Evolutionary conservation across 2,797 vertebrate species (phyloP).

Genomic region (Anguilla anguilla): DNA sequence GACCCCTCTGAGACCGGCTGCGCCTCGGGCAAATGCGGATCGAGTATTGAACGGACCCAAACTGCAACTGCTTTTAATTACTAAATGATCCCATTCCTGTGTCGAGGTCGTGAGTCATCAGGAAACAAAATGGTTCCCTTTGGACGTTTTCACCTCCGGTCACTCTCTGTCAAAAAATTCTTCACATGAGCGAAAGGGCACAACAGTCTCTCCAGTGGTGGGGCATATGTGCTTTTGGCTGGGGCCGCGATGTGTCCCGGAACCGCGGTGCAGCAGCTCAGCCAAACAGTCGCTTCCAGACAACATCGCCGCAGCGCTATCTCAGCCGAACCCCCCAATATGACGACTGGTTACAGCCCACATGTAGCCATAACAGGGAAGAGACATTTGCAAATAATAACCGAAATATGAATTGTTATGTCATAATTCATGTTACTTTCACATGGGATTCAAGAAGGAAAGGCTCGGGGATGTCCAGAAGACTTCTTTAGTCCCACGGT

Average conservation of each 20-base stretch:
- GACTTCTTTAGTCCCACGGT: not conserved
- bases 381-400: slow-evolving; percentile 47
- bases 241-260: not conserved
- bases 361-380: slow-evolving; percentile 38
- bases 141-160: slow-evolving; percentile 42
- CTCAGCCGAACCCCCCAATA: slow-evolving; percentile 31
- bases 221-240: slow-evolving; percentile 33
- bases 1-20: slow-evolving; percentile 34
- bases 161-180: slow-evolving; percentile 60
- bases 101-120: slow-evolving; percentile 68
- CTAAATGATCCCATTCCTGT: slow-evolving; percentile 69
- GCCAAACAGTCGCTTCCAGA: slow-evolving; percentile 47
- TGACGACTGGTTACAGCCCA: slow-evolving; percentile 17
- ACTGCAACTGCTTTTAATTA: slow-evolving; percentile 65
- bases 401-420: slow-evolving; percentile 42
- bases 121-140: slow-evolving; percentile 68
- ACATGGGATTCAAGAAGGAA: slow-evolving; percentile 50
- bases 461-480: slow-evolving; percentile 38
- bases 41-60: slow-evolving; percentile 42
- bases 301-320: slow-evolving; percentile 39
- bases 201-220: slow-evolving; percentile 41
- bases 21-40: slow-evolving; percentile 41
- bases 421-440: slow-evolving; percentile 48
- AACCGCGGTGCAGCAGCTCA: slow-evolving; percentile 54
- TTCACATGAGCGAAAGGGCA: slow-evolving; percentile 55